Evolutionary conservation across 1,140 invertebrate genomes (phyloP), one percentile per base, ranked within the genome.

Genomic region (Drosophila orena): DNA sequence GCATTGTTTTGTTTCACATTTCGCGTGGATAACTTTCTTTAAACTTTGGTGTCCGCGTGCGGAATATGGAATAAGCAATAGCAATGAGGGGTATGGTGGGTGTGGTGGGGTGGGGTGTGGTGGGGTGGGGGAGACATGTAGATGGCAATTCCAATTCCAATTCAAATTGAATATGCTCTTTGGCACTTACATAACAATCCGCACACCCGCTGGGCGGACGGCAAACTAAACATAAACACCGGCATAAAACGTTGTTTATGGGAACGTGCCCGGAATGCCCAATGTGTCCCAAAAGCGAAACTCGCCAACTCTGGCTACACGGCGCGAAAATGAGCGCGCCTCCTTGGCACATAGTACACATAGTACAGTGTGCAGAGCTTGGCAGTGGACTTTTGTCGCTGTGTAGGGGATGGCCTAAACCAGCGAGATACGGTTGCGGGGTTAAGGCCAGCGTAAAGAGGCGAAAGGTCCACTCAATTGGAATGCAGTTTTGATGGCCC

Each of bases 201-300:
- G 15, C 17, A n/a, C n/a, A n/a, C 35, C 37, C 37, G 64, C 35
- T 35, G 34, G 62, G 42, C 15, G 46, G 47, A 47, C 59, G 46
- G 71, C 40, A 66, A 50, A 76, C 80, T 76, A 50, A 70, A 53
- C 66, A 86, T 85, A 77, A 85, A 86, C 68, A 77, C 55, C 59
- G 73, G 78, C 83, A 78, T 86, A 81, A 86, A 86, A 66, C 52
- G 83, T 66, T 81, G 83, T 78, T 85, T 78, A 78, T 78, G 42
- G 40, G 64, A 52, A 85, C 81, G 81, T 85, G 81, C 50, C 47
- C 24, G 44, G 83, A 60, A 66, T 85, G 40, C 43, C 54, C 47
- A 27, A 40, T 34, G 22, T 30, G 30, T 30, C 10, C 27, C 30
- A 50, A 59, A 34, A 52, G 17, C 17, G 27, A 49, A 50, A 42